phyloP scores from a whole-genome alignment of 92 coral and sea anemone species.

The Hydrozoanthus gracilis region DNA sequence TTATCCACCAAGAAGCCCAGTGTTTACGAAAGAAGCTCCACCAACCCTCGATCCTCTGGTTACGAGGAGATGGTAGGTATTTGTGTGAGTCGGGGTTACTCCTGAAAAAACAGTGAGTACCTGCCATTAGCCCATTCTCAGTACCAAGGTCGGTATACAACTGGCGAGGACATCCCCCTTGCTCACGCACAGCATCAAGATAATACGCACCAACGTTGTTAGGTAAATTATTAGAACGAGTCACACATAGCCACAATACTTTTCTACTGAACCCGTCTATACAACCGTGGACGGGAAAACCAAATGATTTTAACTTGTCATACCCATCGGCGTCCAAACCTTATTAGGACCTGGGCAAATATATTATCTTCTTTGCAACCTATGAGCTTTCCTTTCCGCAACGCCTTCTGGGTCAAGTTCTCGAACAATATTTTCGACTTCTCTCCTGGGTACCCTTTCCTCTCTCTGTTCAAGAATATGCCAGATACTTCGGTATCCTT shows the following conservation, averaged over 20 bases:
- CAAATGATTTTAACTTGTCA: too few species aligned
- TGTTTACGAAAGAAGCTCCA: conserved; percentile 41
- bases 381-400: conserved; percentile 53
- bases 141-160: conserved; percentile 42
- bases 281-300: too few species aligned
- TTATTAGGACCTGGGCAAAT: conserved; percentile 58
- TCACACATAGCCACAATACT: conserved; percentile 59
- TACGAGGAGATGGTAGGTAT: conserved; percentile 44
- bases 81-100: conserved; percentile 45
- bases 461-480: conserved; percentile 39
- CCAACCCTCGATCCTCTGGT: conserved; percentile 46
- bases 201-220: conserved; percentile 60
- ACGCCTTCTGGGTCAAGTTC: conserved; percentile 63
- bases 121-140: conserved; percentile 52
- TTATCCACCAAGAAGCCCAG: conserved; percentile 46
- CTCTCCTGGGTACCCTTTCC: conserved; percentile 57
- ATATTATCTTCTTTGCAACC: conserved; percentile 58
- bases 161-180: conserved; percentile 58
- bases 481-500: conserved; percentile 51
- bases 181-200: conserved; percentile 49
- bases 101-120: conserved; percentile 52
- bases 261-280: conserved; percentile 68
- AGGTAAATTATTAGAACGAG: conserved; percentile 62
- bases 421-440: conserved; percentile 64
- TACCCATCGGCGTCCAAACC: too few species aligned